Base-by-base conservation (phyloP, 2,113 vertebrate species). In the Colius striatus region DNA sequence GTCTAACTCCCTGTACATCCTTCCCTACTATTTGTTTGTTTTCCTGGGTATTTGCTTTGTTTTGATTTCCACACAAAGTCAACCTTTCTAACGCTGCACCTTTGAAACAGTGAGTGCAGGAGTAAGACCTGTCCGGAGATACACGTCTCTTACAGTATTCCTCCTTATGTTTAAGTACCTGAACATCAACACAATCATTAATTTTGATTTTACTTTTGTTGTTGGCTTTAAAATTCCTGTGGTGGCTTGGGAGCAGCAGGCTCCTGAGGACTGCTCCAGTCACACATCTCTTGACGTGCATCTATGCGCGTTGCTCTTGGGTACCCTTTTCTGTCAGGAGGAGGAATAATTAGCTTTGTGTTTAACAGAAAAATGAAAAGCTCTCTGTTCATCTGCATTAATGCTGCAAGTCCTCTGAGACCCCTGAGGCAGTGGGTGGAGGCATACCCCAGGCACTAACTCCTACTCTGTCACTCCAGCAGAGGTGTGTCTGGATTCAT, bases 361-460 rank as follows among this genome's bases (percentile, higher is more conserved):
- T 53, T 58, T 68, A n/a, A 41, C 20, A 13, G 10, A 20, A 13
- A 58, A 53, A 45, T 5, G 32, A 58, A 22, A 51, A 36, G 25
- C 34, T 51, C 4, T 36, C 60, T 12, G 9, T 36, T 73, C 16
- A 27, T 36, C 26, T 38, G 32, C 6, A 1, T 20, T 9, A 27
- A 47, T 20, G 27, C 32, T 4, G 8, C 4, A 13, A 34, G 23
- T 21, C n/a, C 16, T 21, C 11, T 4, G 16, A 77, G 53, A 53
- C 5, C 18, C 30, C 21, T 3, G 2, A 58, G 76, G 68, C 22
- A 0, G 27, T 19, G 68, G 43, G 77, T 1, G 17, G 43, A 32
- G 73, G 38, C 18, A 0, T 5, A 17, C 21, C 21, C 13, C n/a
- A 2, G n/a, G 43, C 3, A 3, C n/a, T 41, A 66, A 48, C 20